These are phyloP conservation scores for Amblyopsis rosae DNA, from an alignment of 2,113 vertebrate genomes.

Conservation along the genomic window DNA sequence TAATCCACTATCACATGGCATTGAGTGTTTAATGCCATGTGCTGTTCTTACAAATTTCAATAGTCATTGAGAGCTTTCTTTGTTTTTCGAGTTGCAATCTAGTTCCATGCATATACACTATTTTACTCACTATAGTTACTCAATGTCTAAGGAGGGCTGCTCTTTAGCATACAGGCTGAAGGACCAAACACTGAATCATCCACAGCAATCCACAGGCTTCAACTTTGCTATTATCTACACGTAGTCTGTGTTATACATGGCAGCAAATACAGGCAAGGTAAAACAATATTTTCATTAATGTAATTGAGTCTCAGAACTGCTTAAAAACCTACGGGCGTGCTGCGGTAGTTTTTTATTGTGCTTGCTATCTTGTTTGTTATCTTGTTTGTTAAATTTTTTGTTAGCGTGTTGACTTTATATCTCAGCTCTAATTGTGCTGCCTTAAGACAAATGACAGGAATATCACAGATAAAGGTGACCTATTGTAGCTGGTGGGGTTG, in stretches of 20 bases:
- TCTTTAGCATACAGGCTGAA: too few relatives aligned
- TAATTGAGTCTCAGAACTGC: constrained; percentile 9
- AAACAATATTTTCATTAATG: constrained; percentile 18
- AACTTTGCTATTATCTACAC: not conserved
- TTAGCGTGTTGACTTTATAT: too few relatives aligned
- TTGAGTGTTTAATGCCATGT: too few relatives aligned
- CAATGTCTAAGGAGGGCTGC: too few relatives aligned
- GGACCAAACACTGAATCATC: too few relatives aligned
- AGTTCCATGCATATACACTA: too few relatives aligned
- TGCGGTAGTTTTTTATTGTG: not conserved
- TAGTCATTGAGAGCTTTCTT: too few relatives aligned
- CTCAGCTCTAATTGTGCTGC: constrained; percentile 27
- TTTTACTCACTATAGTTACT: too few relatives aligned
- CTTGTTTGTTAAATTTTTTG: constrained; percentile 17
- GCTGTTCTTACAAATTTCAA: too few relatives aligned
- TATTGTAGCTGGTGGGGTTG: constrained; percentile 19
- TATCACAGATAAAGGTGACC: constrained; percentile 25
- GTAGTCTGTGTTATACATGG: not conserved
- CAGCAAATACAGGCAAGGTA: not conserved
- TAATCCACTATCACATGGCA: too few relatives aligned
- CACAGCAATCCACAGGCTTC: too few relatives aligned
- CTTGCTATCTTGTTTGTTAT: constrained; percentile 11
- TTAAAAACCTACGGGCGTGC: constrained; percentile 22
- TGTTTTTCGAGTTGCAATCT: too few relatives aligned
- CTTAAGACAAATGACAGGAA: constrained; percentile 16